Base-by-base conservation (phyloP, 2,797 vertebrate genomes). In the Sibirionetta formosa region DNA sequence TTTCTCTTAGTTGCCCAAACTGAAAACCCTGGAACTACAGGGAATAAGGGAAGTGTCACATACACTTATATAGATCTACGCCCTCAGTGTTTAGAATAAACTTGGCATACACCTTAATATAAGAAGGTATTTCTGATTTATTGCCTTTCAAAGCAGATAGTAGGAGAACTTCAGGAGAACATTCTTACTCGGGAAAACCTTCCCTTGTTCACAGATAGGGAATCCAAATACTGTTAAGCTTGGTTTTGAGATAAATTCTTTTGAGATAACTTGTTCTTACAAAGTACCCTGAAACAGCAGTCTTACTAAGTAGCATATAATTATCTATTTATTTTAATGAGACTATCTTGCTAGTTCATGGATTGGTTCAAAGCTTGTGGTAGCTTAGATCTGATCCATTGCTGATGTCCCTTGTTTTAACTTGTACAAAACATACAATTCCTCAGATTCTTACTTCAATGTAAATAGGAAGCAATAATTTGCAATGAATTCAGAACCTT, bases 271-370 rank as follows among this genome's bases (percentile, higher is more conserved):
- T 60, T 1, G 26, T 76, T 93, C 53, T 75, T 56, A 4, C 50
- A 60, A 36, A 46, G 36, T 56, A 4, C 1, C 85, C 3, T 71
- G 9, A 66, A 94, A 69, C 2, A 36, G 1, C 6, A 56, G 16
- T 84, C 11, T 56, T 68, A 68, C 23, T 17, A 75, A 35, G 20
- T 35, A 75, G 11, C 6, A 7, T 72, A 46, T 48, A 19, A 35
- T 6, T 2, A 22, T 7, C 14, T 0, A 0, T 6, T 80, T 35
- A 63, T 50, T 50, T 51, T 0, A 60, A 27, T 64, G 18, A 38
- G 8, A 6, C 86, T 75, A 27, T 63, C 24, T 54, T 85, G 17
- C 16, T 56, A 18, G 56, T 80, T 77, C 22, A 35, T 31, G 14
- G 9, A 18, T 57, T 72, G 23, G 16, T 50, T 80, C 31, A 51